Conservation (phyloP, 1,140 invertebrate genomes). For the Brachionus koreanus region DNA sequence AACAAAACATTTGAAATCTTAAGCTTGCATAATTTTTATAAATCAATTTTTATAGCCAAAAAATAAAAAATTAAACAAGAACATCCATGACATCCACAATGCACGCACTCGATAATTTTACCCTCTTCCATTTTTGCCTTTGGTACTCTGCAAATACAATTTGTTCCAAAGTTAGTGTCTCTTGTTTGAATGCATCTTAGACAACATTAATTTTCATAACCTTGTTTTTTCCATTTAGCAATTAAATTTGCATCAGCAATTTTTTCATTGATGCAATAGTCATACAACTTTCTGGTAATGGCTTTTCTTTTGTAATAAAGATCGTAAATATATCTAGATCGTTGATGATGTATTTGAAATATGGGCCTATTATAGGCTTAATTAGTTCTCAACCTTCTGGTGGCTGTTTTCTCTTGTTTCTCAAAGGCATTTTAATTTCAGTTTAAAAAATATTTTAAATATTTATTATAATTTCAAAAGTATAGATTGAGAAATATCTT, state of each 20-base stretch:
- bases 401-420: conserved; percentile 70
- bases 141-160: conserved; percentile 97
- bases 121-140: conserved; percentile 97
- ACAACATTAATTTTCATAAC: conserved; percentile 98
- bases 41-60: background rate
- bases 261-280: conserved; percentile 92
- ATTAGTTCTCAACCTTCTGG: conserved; percentile 99
- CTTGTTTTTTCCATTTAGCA: conserved; percentile 99
- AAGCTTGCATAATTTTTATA: background rate
- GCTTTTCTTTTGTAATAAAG: conserved; percentile 91
- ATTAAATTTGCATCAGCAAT: conserved; percentile 96
- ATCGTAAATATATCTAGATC: conserved; percentile 94
- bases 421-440: conserved; percentile 23
- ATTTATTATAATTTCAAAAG: background rate
- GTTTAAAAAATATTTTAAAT: background rate
- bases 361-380: conserved; percentile 97
- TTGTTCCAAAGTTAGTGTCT: conserved; percentile 98
- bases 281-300: conserved; percentile 91
- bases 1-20: background rate
- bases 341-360: conserved; percentile 96
- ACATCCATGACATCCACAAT: conserved; percentile 93
- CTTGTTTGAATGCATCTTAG: conserved; percentile 95
- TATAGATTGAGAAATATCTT: background rate
- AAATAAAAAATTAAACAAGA: conserved; percentile 65
- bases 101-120: conserved; percentile 91